A percentile compares a stretch with the other conserved stretches of the same genome.
phyloP scores from a whole-genome alignment of 2,797 vertebrate species.

The Anas georgica region DNA sequence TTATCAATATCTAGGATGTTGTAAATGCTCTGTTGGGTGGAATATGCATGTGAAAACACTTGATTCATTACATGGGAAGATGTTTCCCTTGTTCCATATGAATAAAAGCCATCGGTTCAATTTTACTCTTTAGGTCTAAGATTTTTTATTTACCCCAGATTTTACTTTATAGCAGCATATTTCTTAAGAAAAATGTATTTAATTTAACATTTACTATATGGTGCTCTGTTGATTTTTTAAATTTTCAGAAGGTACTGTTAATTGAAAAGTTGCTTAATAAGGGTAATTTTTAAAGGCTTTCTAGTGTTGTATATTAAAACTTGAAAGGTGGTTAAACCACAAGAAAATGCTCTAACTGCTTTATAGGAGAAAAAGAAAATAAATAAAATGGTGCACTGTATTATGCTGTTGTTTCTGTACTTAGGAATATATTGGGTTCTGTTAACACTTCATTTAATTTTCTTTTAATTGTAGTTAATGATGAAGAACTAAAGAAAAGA shows the following conservation, averaged over 20 bases:
- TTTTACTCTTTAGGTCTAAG: neutral
- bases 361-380: neutral
- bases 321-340: neutral
- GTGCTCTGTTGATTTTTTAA: neutral
- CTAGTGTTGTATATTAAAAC: neutral
- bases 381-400: neutral
- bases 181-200: neutral
- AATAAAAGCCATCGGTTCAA: neutral
- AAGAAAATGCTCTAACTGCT: neutral
- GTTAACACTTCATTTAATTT: neutral
- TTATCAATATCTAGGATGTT: neutral
- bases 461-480: constrained; percentile 80
- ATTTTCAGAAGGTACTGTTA: neutral
- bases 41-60: neutral
- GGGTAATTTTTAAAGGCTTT: neutral
- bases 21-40: neutral
- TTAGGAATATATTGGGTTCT: neutral
- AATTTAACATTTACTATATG: neutral
- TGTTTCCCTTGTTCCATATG: neutral
- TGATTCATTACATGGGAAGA: neutral
- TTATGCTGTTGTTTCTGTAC: neutral
- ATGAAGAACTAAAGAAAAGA: constrained; percentile 90
- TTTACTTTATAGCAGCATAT: neutral
- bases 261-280: neutral
- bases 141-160: neutral